Conservation (phyloP, 2,797 vertebrate genomes). For the Fundulus diaphanus region DNA sequence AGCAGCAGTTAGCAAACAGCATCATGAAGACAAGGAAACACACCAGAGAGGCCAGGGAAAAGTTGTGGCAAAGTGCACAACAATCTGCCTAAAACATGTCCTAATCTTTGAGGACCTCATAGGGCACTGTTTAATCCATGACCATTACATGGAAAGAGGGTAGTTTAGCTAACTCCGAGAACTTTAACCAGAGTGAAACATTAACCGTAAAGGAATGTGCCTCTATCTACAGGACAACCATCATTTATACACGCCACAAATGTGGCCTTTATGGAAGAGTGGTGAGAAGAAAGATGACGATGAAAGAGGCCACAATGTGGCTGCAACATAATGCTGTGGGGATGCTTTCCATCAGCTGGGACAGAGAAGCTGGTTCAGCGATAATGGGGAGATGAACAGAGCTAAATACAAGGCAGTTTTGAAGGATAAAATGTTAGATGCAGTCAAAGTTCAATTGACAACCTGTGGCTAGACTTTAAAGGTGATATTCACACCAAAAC, state of each 20-base stretch:
- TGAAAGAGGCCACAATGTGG: neutral
- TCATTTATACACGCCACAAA: neutral
- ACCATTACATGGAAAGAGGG: neutral
- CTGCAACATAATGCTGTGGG: no score
- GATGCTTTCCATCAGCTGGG: neutral
- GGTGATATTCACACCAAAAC: neutral
- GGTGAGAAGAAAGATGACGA: neutral
- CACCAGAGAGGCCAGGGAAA: no score
- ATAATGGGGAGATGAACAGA: neutral
- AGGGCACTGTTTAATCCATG: neutral
- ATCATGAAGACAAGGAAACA: no score
- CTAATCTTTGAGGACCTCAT: neutral
- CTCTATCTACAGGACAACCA: neutral
- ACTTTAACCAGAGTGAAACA: neutral
- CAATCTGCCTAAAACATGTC: no score
- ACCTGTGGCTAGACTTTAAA: neutral
- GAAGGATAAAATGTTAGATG: neutral
- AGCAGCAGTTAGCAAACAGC: no score
- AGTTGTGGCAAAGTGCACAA: no score
- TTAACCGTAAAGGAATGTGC: no score
- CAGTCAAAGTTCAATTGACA: neutral
- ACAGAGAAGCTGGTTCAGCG: neutral
- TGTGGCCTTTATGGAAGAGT: neutral
- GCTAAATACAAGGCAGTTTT: neutral
- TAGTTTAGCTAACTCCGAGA: neutral